Base-by-base conservation (phyloP, 2,797 vertebrate species). In the Ctenopoma multispine region DNA sequence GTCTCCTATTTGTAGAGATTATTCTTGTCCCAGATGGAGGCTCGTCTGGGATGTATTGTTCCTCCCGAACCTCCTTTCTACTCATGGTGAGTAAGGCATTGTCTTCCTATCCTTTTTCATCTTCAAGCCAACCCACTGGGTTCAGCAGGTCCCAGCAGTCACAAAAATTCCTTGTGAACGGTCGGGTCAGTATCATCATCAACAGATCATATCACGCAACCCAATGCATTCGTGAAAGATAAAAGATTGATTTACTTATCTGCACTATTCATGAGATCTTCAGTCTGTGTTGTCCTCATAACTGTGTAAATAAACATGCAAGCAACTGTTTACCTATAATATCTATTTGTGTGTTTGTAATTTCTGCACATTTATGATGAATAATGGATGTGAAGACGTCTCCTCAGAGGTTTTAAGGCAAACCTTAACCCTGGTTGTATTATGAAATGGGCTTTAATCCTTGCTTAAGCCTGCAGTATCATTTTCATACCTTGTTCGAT, bases 381-480 rank as follows among this genome's bases (percentile, higher is more conserved):
- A 90, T 90, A 85, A 92, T 90, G 81, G 57, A 89, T 84, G 60
- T 63, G 47, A 50, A 84, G 53, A 70, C 67, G 66, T 83, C 73
- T 74, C 74, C 67, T 80, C 72, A 56, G 41, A 80, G 56, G 80
- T 69, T 66, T 79, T 72, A 53, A 63, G 47, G 48, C 44, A 80
- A 83, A 89, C 63, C 65, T 78, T 85, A 85, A 87, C 82, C 80
- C 57, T 81, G 72, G 63, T 69, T 9, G 17, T 67, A 71, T 71
- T 54, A 80, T 64, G 51, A 84, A 87, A 87, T 86, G 65, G 64
- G 21, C 67, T 80, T 86, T 82, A 77, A 77, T 86, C 59, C 63
- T 77, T 67, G 63, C 53, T 72, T 40, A 83, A 36, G 56, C 75
- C 67, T 55, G 72, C 43, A 63, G 51, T 65, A 64, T 72, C 58